Conservation (phyloP, 2,113 vertebrate genomes). For the Strigops habroptila region DNA sequence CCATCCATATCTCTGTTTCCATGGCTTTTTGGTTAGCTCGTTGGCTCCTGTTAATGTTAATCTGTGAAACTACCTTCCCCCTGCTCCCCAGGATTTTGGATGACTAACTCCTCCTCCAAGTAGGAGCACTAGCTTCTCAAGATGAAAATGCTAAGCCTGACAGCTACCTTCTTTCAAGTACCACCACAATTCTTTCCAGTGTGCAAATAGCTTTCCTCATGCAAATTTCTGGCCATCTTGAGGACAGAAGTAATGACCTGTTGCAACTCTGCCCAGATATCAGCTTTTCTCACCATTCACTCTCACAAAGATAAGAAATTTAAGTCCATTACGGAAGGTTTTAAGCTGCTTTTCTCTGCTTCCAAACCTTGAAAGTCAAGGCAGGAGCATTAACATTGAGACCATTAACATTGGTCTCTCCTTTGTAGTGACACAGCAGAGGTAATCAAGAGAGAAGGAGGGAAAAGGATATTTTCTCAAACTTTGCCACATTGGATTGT, state of each 20-base stretch:
- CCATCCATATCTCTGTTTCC: not conserved
- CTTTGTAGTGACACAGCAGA: not conserved
- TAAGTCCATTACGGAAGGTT: not conserved
- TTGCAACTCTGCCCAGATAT: not conserved
- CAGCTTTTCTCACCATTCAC: not conserved
- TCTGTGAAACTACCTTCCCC: not conserved
- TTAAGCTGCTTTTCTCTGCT: not conserved
- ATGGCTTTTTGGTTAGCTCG: not conserved
- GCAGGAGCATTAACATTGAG: too few relatives aligned
- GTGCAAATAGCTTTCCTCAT: not conserved
- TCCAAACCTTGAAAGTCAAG: not conserved
- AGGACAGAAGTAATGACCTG: not conserved
- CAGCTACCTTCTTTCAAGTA: not conserved
- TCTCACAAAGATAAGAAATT: not conserved
- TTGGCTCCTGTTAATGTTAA: not conserved
- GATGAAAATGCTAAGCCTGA: not conserved
- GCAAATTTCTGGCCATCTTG: not conserved
- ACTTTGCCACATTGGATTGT: not conserved
- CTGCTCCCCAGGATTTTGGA: not conserved
- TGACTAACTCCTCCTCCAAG: not conserved
- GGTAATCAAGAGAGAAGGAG: rapidly evolving
- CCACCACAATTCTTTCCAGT: not conserved
- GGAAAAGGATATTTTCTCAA: not conserved
- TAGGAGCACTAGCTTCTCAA: not conserved
- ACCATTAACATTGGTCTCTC: not conserved